These are phyloP conservation scores for Pseudorhiza aurosa DNA, from an alignment of 30 jellyfish, hydroid and myxozoan genomes.

Conservation along the genomic window DNA sequence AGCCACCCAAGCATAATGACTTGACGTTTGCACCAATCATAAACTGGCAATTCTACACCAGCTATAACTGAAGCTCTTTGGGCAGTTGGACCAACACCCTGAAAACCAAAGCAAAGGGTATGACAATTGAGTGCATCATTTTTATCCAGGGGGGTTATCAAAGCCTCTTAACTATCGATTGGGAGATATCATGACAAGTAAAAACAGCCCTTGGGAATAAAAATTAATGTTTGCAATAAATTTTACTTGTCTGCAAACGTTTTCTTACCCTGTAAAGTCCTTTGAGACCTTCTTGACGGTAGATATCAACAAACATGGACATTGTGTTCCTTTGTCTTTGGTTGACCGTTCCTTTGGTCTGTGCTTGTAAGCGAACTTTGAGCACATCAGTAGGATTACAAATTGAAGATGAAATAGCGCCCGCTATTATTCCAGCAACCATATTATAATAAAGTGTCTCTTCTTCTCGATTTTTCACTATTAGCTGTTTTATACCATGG, in stretches of 20 bases:
- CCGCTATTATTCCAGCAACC: conserved; percentile 87
- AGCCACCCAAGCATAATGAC: conserved; percentile 40
- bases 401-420: conserved; percentile 84
- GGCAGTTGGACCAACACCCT: conserved; percentile 98
- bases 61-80: conserved; percentile 95
- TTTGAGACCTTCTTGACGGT: conserved; percentile 72
- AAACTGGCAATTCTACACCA: conserved; percentile 88
- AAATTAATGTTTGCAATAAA: too few species aligned
- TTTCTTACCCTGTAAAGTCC: conserved; percentile 91
- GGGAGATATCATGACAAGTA: too few species aligned
- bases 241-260: too few species aligned
- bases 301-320: conserved; percentile 76
- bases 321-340: conserved; percentile 45
- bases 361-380: conserved; percentile 93
- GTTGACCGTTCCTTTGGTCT: conserved; percentile 67
- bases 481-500: conserved; percentile 80
- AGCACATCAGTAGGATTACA: conserved; percentile 98
- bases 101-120: not conserved
- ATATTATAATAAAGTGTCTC: conserved; percentile 81
- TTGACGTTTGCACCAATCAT: conserved; percentile 75
- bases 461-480: conserved; percentile 72
- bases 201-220: too few species aligned
- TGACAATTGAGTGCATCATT: too few species aligned
- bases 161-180: too few species aligned
- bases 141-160: too few species aligned